These are phyloP conservation scores for Python bivittatus DNA, from an alignment of 2,113 vertebrate species.

Conservation along the genomic window DNA sequence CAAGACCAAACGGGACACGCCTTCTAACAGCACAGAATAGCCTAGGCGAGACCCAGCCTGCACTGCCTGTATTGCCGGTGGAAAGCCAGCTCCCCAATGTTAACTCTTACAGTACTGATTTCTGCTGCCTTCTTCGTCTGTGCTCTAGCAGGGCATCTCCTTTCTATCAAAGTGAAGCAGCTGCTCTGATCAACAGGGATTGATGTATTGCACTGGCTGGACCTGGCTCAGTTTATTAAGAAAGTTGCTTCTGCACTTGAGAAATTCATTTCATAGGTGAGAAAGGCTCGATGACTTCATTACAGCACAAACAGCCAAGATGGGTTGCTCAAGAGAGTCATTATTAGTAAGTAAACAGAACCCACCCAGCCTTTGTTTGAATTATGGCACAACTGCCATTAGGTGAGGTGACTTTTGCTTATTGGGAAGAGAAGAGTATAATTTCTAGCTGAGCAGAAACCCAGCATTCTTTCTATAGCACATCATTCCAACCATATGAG, in stretches of 20 bases:
- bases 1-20: slow-evolving; percentile 22
- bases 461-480: neutral
- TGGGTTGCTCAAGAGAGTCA: neutral
- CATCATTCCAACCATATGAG: neutral
- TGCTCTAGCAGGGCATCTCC: neutral
- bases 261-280: rapidly evolving
- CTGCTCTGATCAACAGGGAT: neutral
- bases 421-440: neutral
- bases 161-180: neutral
- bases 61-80: neutral
- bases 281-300: neutral
- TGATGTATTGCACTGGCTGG: neutral
- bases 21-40: slow-evolving; percentile 48
- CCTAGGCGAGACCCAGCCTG: slow-evolving; percentile 29
- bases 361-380: neutral
- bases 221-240: neutral
- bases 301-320: slow-evolving; percentile 5
- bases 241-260: slow-evolving; percentile 3
- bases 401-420: neutral
- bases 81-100: neutral
- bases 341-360: neutral
- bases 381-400: neutral
- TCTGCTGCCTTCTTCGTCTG: neutral
- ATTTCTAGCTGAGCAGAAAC: neutral
- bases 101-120: slow-evolving; percentile 32